These are phyloP conservation scores for Toxotes chatareus DNA, from an alignment of 2,113 vertebrate species.

Conservation along the genomic window DNA sequence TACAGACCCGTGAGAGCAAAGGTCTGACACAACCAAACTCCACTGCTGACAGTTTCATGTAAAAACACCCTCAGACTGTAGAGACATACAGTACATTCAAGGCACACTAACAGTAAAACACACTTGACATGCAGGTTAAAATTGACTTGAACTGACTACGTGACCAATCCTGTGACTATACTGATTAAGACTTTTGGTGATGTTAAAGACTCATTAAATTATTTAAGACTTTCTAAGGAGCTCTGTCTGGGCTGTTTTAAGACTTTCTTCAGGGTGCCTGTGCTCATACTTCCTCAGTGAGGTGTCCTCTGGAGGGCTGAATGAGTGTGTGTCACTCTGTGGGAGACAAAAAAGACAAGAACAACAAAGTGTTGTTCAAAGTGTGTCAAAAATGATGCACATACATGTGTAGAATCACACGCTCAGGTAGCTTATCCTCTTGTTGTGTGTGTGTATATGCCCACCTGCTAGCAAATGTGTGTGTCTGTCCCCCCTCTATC, in stretches of 20 bases:
- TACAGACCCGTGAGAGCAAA: background rate
- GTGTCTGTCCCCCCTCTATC: conserved; percentile 33
- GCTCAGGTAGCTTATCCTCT: too few species aligned
- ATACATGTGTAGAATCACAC: background rate
- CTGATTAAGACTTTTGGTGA: conserved; percentile 62
- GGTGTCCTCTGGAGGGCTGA: conserved; percentile 16
- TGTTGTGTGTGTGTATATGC: background rate
- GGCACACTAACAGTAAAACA: background rate
- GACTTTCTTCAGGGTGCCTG: conserved; percentile 32
- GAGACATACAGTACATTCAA: background rate
- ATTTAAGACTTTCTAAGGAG: conserved; percentile 49
- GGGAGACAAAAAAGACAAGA: conserved; percentile 19
- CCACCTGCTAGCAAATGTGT: conserved; percentile 21
- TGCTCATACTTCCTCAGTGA: conserved; percentile 18
- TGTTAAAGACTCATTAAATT: conserved; percentile 53
- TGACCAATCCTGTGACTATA: conserved; percentile 16
- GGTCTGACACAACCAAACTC: background rate
- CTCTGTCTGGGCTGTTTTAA: conserved; percentile 30
- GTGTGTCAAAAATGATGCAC: background rate
- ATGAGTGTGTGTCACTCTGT: conserved; percentile 55
- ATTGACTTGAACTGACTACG: background rate
- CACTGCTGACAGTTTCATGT: background rate
- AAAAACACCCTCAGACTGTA: background rate
- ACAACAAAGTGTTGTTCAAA: too few species aligned
- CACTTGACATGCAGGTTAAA: background rate